A percentile compares a stretch with the other conserved stretches of the same genome.
These are phyloP conservation scores for Spatulosminthurus flaviceps DNA, from an alignment of 2,888 invertebrate species.

Conservation along the genomic window DNA sequence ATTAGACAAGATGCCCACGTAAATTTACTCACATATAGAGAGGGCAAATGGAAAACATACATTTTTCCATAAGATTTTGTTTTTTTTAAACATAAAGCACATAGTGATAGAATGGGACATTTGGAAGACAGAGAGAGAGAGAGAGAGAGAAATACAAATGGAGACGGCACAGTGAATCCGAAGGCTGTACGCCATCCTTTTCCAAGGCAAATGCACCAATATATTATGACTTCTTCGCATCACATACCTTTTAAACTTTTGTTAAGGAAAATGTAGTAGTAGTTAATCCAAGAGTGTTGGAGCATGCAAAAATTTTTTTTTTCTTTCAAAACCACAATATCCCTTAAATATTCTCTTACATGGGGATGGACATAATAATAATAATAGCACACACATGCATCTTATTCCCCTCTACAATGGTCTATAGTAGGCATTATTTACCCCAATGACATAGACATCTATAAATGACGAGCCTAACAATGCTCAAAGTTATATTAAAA, in stretches of 20 bases:
- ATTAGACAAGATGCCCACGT: conserved; percentile 5
- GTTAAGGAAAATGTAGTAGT: conserved; percentile 5
- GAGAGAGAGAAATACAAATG: neutral
- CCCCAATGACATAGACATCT: neutral
- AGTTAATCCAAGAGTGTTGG: neutral
- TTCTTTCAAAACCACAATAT: conserved; percentile 7
- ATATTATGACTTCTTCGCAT: conserved; percentile 31
- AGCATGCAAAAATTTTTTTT: neutral
- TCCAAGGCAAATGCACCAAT: conserved; percentile 49
- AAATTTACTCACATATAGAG: neutral
- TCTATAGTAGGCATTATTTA: neutral
- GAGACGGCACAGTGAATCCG: conserved; percentile 39
- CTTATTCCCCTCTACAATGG: too few relatives aligned
- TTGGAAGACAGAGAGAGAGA: neutral
- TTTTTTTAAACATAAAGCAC: neutral
- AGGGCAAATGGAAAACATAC: neutral
- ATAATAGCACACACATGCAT: neutral
- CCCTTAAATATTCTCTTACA: neutral
- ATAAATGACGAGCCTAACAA: neutral
- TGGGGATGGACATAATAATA: neutral
- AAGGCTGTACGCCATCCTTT: conserved; percentile 47
- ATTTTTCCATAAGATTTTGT: neutral
- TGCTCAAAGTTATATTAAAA: neutral
- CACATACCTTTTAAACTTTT: conserved; percentile 18
- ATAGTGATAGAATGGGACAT: conserved; percentile 4